These are phyloP conservation scores for Loripinus fragilis DNA, from an alignment of 2,888 invertebrate genomes.

Conservation along the genomic window DNA sequence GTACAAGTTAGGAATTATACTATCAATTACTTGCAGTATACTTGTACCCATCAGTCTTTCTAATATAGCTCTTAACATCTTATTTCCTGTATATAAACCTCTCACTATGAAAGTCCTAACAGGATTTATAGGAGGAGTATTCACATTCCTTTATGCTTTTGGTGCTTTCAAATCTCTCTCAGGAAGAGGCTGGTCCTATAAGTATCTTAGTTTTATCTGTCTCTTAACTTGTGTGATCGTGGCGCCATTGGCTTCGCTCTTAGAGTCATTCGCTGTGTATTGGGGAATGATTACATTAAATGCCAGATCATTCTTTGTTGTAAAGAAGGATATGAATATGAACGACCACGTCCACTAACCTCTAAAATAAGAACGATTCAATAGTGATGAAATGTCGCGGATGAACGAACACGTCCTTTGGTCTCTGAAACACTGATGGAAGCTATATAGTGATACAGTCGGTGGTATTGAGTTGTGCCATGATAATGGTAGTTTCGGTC, in stretches of 20 bases:
- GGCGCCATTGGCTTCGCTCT: slow-evolving; percentile 20
- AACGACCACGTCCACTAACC: background rate
- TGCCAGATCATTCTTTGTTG: slow-evolving; percentile 32
- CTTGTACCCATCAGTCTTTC: slow-evolving; percentile 48
- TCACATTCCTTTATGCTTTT: slow-evolving; percentile 49
- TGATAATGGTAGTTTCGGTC: too few relatives aligned
- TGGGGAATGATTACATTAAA: slow-evolving; percentile 42
- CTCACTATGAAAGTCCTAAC: slow-evolving; percentile 29
- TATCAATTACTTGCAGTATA: slow-evolving; percentile 36
- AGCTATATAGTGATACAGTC: too few relatives aligned
- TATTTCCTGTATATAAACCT: slow-evolving; percentile 40
- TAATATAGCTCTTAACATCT: slow-evolving; percentile 33
- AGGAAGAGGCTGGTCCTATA: slow-evolving; percentile 29
- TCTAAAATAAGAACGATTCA: too few relatives aligned
- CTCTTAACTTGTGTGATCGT: slow-evolving; percentile 23
- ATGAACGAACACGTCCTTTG: too few relatives aligned
- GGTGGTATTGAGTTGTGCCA: too few relatives aligned
- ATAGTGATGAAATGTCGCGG: too few relatives aligned
- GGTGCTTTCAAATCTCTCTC: slow-evolving; percentile 47
- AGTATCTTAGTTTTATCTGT: slow-evolving; percentile 28
- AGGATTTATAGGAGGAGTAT: slow-evolving; percentile 49
- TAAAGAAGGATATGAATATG: slow-evolving; percentile 38
- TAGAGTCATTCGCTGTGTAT: slow-evolving; percentile 30
- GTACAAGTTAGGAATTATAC: slow-evolving; percentile 41
- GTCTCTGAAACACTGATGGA: too few relatives aligned